These are phyloP conservation scores for Caenorhabditis afra DNA, from an alignment of 2,888 invertebrate genomes.

Conservation along the genomic window DNA sequence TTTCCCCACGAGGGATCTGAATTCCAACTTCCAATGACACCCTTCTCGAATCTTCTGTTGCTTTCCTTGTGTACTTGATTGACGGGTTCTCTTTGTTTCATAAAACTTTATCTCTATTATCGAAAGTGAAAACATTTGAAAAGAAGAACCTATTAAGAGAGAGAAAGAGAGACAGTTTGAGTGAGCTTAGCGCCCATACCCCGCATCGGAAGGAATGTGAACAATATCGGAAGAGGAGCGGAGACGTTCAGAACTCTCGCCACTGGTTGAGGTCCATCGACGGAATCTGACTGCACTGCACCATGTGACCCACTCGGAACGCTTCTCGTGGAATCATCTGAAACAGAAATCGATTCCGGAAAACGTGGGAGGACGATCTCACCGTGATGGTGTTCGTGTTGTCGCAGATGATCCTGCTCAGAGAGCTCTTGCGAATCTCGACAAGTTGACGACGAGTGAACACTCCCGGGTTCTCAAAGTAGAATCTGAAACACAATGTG, in stretches of 20 bases:
- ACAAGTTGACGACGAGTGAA: slow-evolving; percentile 84
- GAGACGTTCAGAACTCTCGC: slow-evolving; percentile 68
- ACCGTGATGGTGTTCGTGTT: slow-evolving; percentile 87
- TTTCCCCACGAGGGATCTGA: slow-evolving; percentile 33
- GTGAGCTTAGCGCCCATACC: slow-evolving; percentile 47
- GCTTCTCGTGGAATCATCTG: slow-evolving; percentile 78
- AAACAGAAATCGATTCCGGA: slow-evolving; percentile 3
- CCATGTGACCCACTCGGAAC: slow-evolving; percentile 77
- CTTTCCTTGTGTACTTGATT: background rate
- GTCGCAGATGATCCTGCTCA: slow-evolving; percentile 91
- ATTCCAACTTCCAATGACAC: slow-evolving; percentile 32
- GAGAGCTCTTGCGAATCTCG: slow-evolving; percentile 89
- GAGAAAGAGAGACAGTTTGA: slow-evolving; percentile 25
- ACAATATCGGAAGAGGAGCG: slow-evolving; percentile 21
- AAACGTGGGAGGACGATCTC: slow-evolving; percentile 11
- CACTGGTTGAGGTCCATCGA: slow-evolving; percentile 78
- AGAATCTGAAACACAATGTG: slow-evolving; percentile 81
- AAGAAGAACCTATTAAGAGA: slow-evolving; percentile 19
- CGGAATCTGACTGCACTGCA: slow-evolving; percentile 78
- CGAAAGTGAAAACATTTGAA: slow-evolving; percentile 13
- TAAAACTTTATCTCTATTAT: slow-evolving; percentile 32
- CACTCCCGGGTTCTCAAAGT: slow-evolving; percentile 82
- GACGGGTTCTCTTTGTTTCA: slow-evolving; percentile 38
- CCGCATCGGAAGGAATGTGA: slow-evolving; percentile 52
- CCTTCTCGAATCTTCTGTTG: background rate